phyloP scores from a whole-genome alignment of 2,797 vertebrate genomes.

The Parauchenoglanis ngamensis region DNA sequence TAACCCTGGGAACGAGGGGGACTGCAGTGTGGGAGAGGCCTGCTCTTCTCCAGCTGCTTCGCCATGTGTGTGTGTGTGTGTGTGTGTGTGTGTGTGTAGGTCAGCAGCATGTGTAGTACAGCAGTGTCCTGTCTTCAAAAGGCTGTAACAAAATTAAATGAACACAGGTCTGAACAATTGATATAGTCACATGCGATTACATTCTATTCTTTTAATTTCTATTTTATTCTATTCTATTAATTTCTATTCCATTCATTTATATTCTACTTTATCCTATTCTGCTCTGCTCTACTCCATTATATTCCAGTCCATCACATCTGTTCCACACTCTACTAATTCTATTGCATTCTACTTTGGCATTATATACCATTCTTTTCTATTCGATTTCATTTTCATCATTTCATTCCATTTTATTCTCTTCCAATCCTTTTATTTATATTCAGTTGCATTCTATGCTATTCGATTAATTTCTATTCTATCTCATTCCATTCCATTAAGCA shows the following conservation, averaged over 20 bases:
- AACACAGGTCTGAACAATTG: not conserved
- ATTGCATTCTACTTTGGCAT: not conserved
- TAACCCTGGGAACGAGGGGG: constrained; percentile 44
- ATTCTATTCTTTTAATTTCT: not conserved
- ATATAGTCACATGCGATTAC: not conserved
- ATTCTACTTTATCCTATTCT: not conserved
- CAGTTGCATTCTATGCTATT: not conserved
- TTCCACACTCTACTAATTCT: not conserved
- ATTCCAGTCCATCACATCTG: not conserved
- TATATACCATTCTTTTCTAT: not conserved
- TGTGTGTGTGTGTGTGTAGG: constrained; percentile 1
- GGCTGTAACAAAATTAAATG: constrained; percentile 17
- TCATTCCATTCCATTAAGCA: not conserved
- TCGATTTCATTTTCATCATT: not conserved
- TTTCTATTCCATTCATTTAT: too few relatives aligned
- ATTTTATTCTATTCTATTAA: not conserved
- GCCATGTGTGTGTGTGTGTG: constrained; percentile 13
- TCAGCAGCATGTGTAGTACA: not conserved
- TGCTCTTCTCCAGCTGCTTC: constrained; percentile 41
- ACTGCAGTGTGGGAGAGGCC: constrained; percentile 45
- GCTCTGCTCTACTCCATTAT: not conserved
- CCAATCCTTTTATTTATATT: not conserved
- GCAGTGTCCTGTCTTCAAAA: constrained; percentile 28
- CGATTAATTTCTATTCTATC: not conserved
- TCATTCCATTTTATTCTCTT: not conserved